A percentile compares a stretch with the other conserved stretches of the same genome.
These are phyloP conservation scores for Xiphophorus couchianus DNA, from an alignment of 2,113 vertebrate genomes.

Conservation along the genomic window DNA sequence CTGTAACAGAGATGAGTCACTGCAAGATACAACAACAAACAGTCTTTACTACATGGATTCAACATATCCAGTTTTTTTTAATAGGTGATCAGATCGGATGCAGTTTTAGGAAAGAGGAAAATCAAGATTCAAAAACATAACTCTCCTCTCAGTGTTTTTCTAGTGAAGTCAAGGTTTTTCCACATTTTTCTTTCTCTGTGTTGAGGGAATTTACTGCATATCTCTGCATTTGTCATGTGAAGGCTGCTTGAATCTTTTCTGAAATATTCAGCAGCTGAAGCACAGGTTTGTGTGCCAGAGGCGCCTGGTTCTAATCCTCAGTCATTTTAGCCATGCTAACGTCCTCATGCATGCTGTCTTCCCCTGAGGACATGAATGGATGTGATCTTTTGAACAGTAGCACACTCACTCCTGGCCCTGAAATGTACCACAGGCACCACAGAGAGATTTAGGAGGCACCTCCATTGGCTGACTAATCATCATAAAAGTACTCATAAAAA, in stretches of 20 bases:
- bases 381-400: conserved; percentile 53
- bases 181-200: not conserved
- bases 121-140: not conserved
- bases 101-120: not conserved
- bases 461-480: conserved; percentile 5
- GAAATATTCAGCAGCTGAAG: conserved; percentile 27
- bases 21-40: conserved; percentile 13
- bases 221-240: conserved; percentile 21
- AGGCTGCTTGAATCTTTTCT: conserved; percentile 26
- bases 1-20: conserved; percentile 9
- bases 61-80: not conserved
- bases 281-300: conserved; percentile 45
- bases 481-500: conserved; percentile 12
- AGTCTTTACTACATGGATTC: not conserved
- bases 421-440: conserved; percentile 6
- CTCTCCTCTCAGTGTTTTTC: not conserved
- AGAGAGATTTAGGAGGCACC: conserved; percentile 20
- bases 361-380: conserved; percentile 37
- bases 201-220: not conserved
- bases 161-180: not conserved
- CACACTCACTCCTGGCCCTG: conserved; percentile 41
- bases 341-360: conserved; percentile 53
- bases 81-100: not conserved
- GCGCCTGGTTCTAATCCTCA: conserved; percentile 51
- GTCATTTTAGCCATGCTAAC: conserved; percentile 44